These are phyloP conservation scores for Brachyalestes nurse DNA, from an alignment of 2,797 vertebrate genomes.

Conservation along the genomic window DNA sequence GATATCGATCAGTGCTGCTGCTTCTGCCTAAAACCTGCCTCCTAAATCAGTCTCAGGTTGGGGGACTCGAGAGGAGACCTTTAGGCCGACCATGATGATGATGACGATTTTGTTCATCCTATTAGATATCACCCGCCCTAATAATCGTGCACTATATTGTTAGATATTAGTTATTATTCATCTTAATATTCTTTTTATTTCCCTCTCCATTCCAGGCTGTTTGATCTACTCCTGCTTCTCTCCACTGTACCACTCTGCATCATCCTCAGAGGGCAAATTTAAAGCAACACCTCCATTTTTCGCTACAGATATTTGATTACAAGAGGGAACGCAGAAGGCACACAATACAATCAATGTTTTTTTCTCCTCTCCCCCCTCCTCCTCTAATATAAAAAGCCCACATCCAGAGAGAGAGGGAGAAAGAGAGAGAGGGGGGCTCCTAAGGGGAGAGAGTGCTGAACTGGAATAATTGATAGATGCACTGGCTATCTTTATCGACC, in stretches of 20 bases:
- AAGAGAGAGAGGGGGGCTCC: constrained; percentile 60
- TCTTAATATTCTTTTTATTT: too few relatives aligned
- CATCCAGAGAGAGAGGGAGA: constrained; percentile 28
- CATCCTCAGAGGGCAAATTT: not conserved
- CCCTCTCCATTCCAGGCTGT: too few relatives aligned
- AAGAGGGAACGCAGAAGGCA: not conserved
- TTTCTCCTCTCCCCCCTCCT: not conserved
- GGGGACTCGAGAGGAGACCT: constrained; percentile 42
- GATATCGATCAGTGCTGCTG: constrained; percentile 78
- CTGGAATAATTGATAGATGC: constrained; percentile 87
- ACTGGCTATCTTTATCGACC: constrained; percentile 86
- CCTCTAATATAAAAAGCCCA: constrained; percentile 37
- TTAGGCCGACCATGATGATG: constrained; percentile 19
- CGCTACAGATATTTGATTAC: constrained; percentile 9
- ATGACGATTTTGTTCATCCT: not conserved
- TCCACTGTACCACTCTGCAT: not conserved
- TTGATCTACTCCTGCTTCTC: too few relatives aligned
- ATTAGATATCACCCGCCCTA: too few relatives aligned
- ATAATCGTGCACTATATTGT: too few relatives aligned
- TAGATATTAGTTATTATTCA: too few relatives aligned
- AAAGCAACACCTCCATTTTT: constrained; percentile 9
- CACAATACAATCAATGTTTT: constrained; percentile 26
- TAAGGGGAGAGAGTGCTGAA: constrained; percentile 82
- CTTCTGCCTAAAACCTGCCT: constrained; percentile 74
- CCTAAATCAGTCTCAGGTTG: constrained; percentile 63